Conservation (phyloP, 1,140 invertebrate species). For the Potamilus streckersoni region DNA sequence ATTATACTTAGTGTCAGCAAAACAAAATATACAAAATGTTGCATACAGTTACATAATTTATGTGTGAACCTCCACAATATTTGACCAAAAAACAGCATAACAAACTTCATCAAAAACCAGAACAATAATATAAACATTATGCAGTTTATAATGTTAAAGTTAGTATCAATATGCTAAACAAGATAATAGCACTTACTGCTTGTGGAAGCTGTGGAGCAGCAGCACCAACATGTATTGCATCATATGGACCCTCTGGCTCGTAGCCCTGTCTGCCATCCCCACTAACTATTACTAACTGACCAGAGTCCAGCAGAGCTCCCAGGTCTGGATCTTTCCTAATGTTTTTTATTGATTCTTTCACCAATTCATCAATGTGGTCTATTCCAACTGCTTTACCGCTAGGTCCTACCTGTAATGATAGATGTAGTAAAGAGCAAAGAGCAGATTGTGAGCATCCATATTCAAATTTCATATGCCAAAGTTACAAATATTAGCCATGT, state of each 20-base stretch:
- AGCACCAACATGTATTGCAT: slow-evolving; percentile 95
- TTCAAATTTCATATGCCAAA: no score
- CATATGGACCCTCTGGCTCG: slow-evolving; percentile 80
- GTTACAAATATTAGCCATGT: no score
- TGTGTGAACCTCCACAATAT: no score
- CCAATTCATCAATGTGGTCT: slow-evolving; percentile 91
- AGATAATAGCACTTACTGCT: slow-evolving; percentile 38
- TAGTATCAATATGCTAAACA: no score
- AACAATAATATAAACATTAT: slow-evolving; percentile 2
- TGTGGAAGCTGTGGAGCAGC: slow-evolving; percentile 82
- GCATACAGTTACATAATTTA: no score
- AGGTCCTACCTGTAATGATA: slow-evolving; percentile 73
- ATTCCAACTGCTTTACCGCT: slow-evolving; percentile 87
- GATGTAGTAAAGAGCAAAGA: no score
- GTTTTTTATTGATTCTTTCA: slow-evolving; percentile 81
- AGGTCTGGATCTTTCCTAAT: slow-evolving; percentile 79
- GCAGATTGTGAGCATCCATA: no score
- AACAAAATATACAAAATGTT: no score
- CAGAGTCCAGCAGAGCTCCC: slow-evolving; percentile 48
- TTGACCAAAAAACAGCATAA: not conserved
- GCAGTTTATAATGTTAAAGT: not conserved
- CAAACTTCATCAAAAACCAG: not conserved
- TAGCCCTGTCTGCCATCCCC: slow-evolving; percentile 89
- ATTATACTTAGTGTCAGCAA: no score
- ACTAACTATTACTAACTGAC: slow-evolving; percentile 67